Evolutionary conservation across 2,113 vertebrate species (phyloP), one percentile per base, ranked within the genome.

Genomic region (Grammomys dolichurus): DNA sequence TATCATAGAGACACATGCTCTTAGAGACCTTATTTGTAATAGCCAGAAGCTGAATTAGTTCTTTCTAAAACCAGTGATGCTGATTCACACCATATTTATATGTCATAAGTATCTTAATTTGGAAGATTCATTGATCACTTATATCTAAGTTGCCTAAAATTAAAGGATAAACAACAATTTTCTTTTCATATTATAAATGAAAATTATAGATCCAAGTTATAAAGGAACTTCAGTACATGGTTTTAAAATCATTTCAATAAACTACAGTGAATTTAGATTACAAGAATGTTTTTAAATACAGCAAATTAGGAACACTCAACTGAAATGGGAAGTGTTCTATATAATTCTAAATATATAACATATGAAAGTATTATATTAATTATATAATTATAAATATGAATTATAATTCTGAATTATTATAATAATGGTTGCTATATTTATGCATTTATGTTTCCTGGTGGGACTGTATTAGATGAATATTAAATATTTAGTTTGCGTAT

Each of bases 221-320:
- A 26, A 77, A 56, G 82, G 48, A 58, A 65, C 46, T 73, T 95
- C 0, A 67, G 5, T 73, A 67, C 46, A 26, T 48, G 58, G 22
- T 24, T 75, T 19, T 77, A 13, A 93, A 76, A 10, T 84, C 73
- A 80, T 31, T 84, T 84, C 36, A 54, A 3, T 81, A 82, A 89
- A 14, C 40, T 70, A 94, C 5, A 82, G 12, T 65, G 26, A 75
- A 85, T 86, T 88, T 86, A 46, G 3, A 43, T 81, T 95, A 93
- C 11, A 92, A 78, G 89, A 95, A 40, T 84, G 51, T 69, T 96
- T 92, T 95, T 75, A 58, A 92, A 81, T 40, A 70, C 67, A 60
- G 43, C 1, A 90, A 46, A 65, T 67, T 92, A 82, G 20, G 5
- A 88, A 78, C 20, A 51, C 4, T 72, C 31, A 89, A 65, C 7